Evolutionary conservation across 2,888 invertebrate species (phyloP), one percentile per base, ranked within the genome.

Genomic region (Chrysotoxum bicinctum): DNA sequence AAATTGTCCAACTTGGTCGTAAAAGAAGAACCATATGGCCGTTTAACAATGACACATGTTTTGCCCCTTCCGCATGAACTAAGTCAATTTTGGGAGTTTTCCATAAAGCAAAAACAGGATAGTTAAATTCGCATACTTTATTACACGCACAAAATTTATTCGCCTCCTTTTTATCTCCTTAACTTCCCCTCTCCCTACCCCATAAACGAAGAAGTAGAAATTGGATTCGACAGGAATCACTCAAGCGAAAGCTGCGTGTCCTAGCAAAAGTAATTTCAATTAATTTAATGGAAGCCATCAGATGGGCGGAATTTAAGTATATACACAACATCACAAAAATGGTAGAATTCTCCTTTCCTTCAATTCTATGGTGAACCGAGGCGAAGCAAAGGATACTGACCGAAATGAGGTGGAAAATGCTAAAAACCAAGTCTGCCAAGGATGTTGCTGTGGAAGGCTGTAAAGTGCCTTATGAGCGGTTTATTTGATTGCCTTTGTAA

Each of bases 241-340:
- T 81, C 76, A 81, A 81, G 76, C 73, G 69, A 69, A 62, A 73
- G 81, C 77, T 85, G 73, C 76, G 85, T 85, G 85, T 81, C 76
- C 77, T 69, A 64, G 77, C 81, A 81, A 81, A 77, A 77, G 85
- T 85, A 77, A 81, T 76, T 85, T 81, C 76, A 85, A 85, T 81
- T 81, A 81, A 80, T 77, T 85, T 85, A 85, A 85, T 81, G 76
- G 80, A 80, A 81, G 62, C 62, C 81, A 73, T 64, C 81, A 81
- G 85, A 81, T 81, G 73, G 84, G 73, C 43, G 76, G 43, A 73
- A 77, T 76, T 77, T 69, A 80, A 81, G 77, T 77, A 60, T 26
- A 40, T n/a, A 30, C 30, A 37, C 58, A 45, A 40, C n/a, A 64
- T 68, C 16, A 35, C 72, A 73, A 62, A 50, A 40, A 30, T 37